Evolutionary conservation across 2,888 invertebrate genomes (phyloP).

Genomic region (Drosophila tripunctata): DNA sequence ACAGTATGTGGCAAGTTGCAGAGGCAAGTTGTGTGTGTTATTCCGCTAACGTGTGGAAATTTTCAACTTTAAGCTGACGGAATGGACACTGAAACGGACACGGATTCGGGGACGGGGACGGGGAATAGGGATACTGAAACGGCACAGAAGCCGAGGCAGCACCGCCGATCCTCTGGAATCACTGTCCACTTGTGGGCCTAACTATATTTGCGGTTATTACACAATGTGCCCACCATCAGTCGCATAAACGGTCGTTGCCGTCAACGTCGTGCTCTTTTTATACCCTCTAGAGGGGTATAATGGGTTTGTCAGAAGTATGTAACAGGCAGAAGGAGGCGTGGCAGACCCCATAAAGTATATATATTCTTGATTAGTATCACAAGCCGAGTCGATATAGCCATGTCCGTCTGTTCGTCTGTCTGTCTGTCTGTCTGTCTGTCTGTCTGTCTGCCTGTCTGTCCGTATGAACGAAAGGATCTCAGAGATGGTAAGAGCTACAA

Average conservation of each 20-base stretch:
- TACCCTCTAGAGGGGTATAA: too few species aligned
- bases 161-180: not conserved
- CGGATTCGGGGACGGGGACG: not conserved
- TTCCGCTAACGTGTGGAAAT: conserved; percentile 52
- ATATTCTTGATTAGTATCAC: too few species aligned
- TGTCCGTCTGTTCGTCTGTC: too few species aligned
- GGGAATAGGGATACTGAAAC: not conserved
- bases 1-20: conserved; percentile 5
- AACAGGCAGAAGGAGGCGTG: too few species aligned
- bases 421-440: too few species aligned
- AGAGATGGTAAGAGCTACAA: too few species aligned
- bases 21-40: conserved; percentile 3
- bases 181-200: conserved; percentile 14
- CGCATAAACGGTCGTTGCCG: conserved; percentile 77
- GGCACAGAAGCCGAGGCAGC: too few species aligned
- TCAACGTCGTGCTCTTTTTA: conserved; percentile 60
- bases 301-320: too few species aligned
- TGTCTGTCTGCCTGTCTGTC: too few species aligned
- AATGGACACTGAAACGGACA: conserved; percentile 10
- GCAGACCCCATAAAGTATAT: too few species aligned
- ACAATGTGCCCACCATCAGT: conserved; percentile 73
- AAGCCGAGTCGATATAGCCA: too few species aligned
- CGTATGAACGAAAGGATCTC: too few species aligned
- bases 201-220: conserved; percentile 67
- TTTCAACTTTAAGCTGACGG: conserved; percentile 35